Base-by-base conservation (phyloP, 1,140 invertebrate genomes). In the Dryas iulia region DNA sequence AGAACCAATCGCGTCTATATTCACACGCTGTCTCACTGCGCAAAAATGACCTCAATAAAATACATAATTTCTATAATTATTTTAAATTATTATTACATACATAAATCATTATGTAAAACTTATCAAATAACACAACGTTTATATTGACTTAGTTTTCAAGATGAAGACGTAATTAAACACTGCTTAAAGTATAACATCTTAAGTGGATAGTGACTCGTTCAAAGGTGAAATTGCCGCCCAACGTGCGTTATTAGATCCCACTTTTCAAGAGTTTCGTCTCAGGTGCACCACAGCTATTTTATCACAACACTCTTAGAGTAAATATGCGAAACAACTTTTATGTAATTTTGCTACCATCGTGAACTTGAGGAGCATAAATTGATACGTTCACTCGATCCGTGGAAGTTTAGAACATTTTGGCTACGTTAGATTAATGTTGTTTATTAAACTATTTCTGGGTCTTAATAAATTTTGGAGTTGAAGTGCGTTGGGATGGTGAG, bases 281-380 rank as follows among this genome's bases (percentile, higher is more conserved):
- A 88, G 83, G 82, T 89, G 83, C 75, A 80, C 73, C 80, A 58
- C 77, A 83, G 71, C 71, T 83, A 86, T 81, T 82, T 82, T 81
- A 82, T 84, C 77, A 74, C 77, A 78, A 79, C 81, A 79, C 82
- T 84, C 79, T n/a, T 66, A 78, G 18, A 56, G 78, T 69, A 76
- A 79, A 84, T 82, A 83, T 80, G 73, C 70, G 71, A 79, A 78
- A 74, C 73, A 81, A 83, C 72, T 83, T 84, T 77, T 76, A 77
- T 75, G 80, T 77, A 82, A 81, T 83, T 77, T 80, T 72, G 77
- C 72, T 81, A 77, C 72, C 73, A 69, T 78, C 69, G 74, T 78
- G 76, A 78, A 76, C 76, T 76, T 59, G 71, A 72, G 68, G 66
- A 79, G 52, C 69, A 71, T 71, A 66, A 71, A 71, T 69, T 72